These are phyloP conservation scores for Lepus townsendii DNA, from an alignment of 2,797 vertebrate genomes.

Conservation along the genomic window DNA sequence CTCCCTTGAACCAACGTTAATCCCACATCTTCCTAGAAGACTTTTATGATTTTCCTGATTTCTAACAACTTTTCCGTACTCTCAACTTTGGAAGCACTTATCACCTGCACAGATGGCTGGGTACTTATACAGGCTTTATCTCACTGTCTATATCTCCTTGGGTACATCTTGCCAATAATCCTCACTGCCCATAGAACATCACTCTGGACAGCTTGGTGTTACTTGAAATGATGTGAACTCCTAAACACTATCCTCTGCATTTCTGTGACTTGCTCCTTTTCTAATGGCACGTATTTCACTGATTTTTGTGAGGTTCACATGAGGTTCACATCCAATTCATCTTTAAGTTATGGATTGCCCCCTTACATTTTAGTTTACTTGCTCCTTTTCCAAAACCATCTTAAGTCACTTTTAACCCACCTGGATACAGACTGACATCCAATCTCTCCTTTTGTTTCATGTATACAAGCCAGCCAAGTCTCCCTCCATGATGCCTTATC, in stretches of 20 bases:
- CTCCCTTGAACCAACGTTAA: background rate
- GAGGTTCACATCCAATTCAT: background rate
- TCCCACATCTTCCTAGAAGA: background rate
- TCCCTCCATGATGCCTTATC: background rate
- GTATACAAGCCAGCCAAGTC: background rate
- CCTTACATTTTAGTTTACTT: background rate
- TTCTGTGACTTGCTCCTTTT: background rate
- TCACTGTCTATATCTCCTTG: background rate
- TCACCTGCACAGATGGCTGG: background rate
- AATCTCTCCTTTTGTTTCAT: background rate
- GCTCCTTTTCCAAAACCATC: background rate
- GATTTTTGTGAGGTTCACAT: background rate
- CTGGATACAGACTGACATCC: background rate
- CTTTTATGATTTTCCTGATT: background rate
- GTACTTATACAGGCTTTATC: background rate
- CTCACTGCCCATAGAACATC: background rate
- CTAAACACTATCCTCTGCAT: background rate
- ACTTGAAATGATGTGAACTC: background rate
- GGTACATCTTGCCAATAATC: background rate
- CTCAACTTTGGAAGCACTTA: background rate
- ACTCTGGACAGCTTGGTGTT: background rate
- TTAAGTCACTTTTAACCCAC: background rate
- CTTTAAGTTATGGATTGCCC: background rate
- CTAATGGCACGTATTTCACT: background rate
- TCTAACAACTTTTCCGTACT: background rate